Conservation (phyloP, 2,113 vertebrate genomes). For the Leiothrix lutea region DNA sequence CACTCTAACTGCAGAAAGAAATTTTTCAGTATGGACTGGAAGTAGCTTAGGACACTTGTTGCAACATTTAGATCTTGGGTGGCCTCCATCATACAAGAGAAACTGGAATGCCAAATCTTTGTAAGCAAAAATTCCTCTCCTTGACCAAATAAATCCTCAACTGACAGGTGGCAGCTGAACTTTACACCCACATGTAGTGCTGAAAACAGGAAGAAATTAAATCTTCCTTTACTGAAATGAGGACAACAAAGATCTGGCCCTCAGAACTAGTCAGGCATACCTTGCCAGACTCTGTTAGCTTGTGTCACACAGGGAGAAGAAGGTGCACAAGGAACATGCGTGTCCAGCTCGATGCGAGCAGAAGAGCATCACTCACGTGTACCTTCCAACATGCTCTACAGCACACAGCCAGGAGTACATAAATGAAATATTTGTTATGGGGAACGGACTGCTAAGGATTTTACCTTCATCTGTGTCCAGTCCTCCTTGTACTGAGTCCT, state of each 20-base stretch:
- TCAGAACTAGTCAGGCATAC: neutral
- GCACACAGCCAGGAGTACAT: neutral
- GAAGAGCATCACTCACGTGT: neutral
- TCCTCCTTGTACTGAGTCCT: conserved; percentile 83
- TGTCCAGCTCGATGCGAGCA: accelerated
- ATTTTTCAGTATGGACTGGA: neutral
- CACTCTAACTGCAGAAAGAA: neutral
- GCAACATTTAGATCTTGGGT: neutral
- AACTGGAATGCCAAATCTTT: neutral
- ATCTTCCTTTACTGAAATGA: neutral
- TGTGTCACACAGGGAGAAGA: neutral
- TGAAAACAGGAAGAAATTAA: neutral
- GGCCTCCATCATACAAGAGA: neutral
- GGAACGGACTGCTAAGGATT: neutral
- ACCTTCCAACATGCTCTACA: neutral
- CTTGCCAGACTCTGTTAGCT: neutral
- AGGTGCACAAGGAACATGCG: accelerated
- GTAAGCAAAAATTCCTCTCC: neutral
- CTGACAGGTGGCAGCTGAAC: neutral
- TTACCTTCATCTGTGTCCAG: conserved; percentile 92
- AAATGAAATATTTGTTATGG: neutral
- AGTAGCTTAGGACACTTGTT: neutral
- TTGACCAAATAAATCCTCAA: neutral
- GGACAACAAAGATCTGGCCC: neutral
- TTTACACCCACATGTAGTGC: neutral